Base-by-base conservation (phyloP, 2,113 vertebrate genomes). In the Gnathonemus longibarbis region DNA sequence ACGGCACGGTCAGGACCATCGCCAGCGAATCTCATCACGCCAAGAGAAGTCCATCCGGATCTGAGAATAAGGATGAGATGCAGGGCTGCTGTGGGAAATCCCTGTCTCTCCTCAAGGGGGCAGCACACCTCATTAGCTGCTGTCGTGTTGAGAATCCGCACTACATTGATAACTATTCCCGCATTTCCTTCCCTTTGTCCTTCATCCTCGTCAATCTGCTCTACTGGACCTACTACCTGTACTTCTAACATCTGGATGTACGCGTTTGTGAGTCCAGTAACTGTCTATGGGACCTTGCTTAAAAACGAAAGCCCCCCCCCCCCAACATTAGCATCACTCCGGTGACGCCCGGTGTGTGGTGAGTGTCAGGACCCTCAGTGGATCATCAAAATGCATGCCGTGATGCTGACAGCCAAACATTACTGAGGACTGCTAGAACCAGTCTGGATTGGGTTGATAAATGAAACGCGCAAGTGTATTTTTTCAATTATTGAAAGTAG, bases 211-310 rank as follows among this genome's bases (percentile, higher is more conserved):
- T 98, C 91, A 98, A 98, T 94, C 94, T 98, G 74, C 94, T 98
- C 93, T 98, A 98, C 92, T 98, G 97, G 97, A 97, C 96, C 53
- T 98, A 97, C 93, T 98, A 98, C 93, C 94, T 98, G 92, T 98
- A 97, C 95, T 97, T 98, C 87, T 98, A 95, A 94, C 31, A 46
- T 42, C 27, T 53, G 86, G 48, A 66, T 90, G 85, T 80, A 21
- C n/a, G 21, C 19, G 35, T 88, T 66, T 56, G 85, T 88, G 8
- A 39, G 46, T 62, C 48, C 84, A 86, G 48, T 50, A 87, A 39
- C 27, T 87, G 31, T 39, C 19, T 80, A 35, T 39, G 19, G n/a
- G 45, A 48, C n/a, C 24, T 15, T 50, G 48, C 11, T n/a, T 85
- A 85, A 19, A 77, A 77, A 42, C 17, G 42, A 35, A 39, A 27